Evolutionary conservation across 2,797 vertebrate species (phyloP), one percentile per base, ranked within the genome.

Genomic region (Silurus lanzhouensis): DNA sequence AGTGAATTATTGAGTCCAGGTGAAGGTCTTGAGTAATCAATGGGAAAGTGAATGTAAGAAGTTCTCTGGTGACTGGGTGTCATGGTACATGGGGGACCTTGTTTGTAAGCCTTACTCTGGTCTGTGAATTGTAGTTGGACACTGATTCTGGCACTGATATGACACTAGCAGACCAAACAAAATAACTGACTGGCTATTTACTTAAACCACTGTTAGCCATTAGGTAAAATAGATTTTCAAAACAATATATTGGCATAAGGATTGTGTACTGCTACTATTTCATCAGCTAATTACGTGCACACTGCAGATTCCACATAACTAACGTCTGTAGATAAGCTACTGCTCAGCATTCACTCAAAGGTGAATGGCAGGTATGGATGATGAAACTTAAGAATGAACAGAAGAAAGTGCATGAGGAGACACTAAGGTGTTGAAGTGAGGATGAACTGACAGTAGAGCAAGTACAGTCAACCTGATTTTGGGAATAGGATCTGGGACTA

Each of bases 361-460:
- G 9, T 79, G 55, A 58, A 58, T 31, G 38, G 38, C 60, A 85
- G 38, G 70, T 80, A 66, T 15, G 83, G 81, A 82, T 77, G 77
- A 83, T 81, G 81, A 83, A 83, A 55, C 70, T 67, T 10, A 68
- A 61, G 17, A 52, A 83, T 76, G 60, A 87, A 79, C 58, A 78
- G 31, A 87, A 83, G 64, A 85, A 84, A 80, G 83, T 74, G 68
- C 52, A 75, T 86, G 57, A 61, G 27, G 63, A 81, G 85, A 88
- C 83, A 85, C 70, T 66, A 67, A 82, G 81, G 67, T 75, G 81
- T 70, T 78, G 87, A 85, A 81, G 81, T 81, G 68, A 88, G 86
- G 84, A 84, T 83, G 72, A 81, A 48, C 84, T 85, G 82, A 84
- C 86, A 84, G 52, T 60, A 46, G 63, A 85, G 82, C 85, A 77